Conservation (phyloP, 2,797 vertebrate species). For the Trematomus bernacchii region DNA sequence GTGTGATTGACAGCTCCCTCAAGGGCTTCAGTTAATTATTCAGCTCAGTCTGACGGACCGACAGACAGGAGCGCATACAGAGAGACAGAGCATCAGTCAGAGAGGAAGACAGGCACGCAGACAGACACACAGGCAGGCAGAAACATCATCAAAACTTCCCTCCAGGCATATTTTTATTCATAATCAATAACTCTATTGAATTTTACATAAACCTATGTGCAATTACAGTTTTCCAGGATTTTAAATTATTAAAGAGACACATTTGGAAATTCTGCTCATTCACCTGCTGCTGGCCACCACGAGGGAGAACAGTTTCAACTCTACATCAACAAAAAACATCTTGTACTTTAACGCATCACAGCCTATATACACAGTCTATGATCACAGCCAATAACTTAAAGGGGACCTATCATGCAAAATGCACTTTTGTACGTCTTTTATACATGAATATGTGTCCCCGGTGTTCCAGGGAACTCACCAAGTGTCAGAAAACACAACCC, state of each 20-base stretch:
- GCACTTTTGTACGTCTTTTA: too few species aligned
- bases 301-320: background rate
- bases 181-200: slow-evolving; percentile 73
- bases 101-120: slow-evolving; percentile 7
- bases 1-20: slow-evolving; percentile 76
- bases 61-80: slow-evolving; percentile 53
- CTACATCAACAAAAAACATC: background rate
- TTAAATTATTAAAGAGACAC: slow-evolving; percentile 55
- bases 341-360: background rate
- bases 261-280: slow-evolving; percentile 42
- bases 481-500: too few species aligned
- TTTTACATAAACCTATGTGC: slow-evolving; percentile 60
- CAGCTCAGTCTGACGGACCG: slow-evolving; percentile 61
- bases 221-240: slow-evolving; percentile 29
- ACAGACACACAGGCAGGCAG: slow-evolving; percentile 10
- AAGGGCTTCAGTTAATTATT: slow-evolving; percentile 75
- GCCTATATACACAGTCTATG: too few species aligned
- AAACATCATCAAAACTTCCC: slow-evolving; percentile 64
- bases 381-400: too few species aligned
- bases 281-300: slow-evolving; percentile 6
- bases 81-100: slow-evolving; percentile 41
- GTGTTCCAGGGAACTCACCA: too few species aligned
- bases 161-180: slow-evolving; percentile 63
- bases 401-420: too few species aligned
- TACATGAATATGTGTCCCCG: too few species aligned